Evolutionary conservation across 2,113 vertebrate species (phyloP).

Genomic region (Eidolon helvum): DNA sequence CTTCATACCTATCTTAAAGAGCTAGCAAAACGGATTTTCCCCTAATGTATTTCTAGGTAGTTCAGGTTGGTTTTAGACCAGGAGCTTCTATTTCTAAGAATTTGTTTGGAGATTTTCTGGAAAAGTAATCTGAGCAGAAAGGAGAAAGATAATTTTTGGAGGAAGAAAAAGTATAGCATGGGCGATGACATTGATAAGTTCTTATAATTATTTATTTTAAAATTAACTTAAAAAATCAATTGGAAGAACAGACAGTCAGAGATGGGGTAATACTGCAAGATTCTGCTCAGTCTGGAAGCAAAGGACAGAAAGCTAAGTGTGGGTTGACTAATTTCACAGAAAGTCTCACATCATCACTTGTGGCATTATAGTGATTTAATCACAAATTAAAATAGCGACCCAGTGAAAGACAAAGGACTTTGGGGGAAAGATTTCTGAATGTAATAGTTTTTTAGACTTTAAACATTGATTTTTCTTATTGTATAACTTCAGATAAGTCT

Average conservation of each 20-base stretch:
- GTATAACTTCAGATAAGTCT: slow-evolving; percentile 75
- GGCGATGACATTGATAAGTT: background rate
- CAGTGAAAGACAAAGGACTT: slow-evolving; percentile 65
- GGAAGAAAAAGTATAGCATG: background rate
- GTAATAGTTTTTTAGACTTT: slow-evolving; percentile 73
- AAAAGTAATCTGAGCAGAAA: background rate
- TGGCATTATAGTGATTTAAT: slow-evolving; percentile 73
- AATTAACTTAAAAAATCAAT: background rate
- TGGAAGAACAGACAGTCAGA: background rate
- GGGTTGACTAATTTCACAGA: slow-evolving; percentile 48
- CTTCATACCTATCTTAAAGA: slow-evolving; percentile 39
- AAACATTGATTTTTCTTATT: slow-evolving; percentile 78
- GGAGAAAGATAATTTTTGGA: background rate
- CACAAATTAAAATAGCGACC: slow-evolving; percentile 75
- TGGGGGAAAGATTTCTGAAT: slow-evolving; percentile 73
- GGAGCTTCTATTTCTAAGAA: slow-evolving; percentile 25
- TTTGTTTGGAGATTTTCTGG: slow-evolving; percentile 37
- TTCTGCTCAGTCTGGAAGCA: background rate
- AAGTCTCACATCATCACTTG: slow-evolving; percentile 50
- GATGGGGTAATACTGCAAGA: background rate
- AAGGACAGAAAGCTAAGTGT: slow-evolving; percentile 9
- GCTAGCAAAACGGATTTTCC: slow-evolving; percentile 36
- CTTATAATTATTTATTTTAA: slow-evolving; percentile 46
- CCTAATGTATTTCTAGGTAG: background rate
- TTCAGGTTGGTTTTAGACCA: background rate